Percentiles rank a stretch among this genome's conserved stretches.
Conservation (phyloP, 2,888 invertebrate species). For the Perizoma affinitatum region DNA sequence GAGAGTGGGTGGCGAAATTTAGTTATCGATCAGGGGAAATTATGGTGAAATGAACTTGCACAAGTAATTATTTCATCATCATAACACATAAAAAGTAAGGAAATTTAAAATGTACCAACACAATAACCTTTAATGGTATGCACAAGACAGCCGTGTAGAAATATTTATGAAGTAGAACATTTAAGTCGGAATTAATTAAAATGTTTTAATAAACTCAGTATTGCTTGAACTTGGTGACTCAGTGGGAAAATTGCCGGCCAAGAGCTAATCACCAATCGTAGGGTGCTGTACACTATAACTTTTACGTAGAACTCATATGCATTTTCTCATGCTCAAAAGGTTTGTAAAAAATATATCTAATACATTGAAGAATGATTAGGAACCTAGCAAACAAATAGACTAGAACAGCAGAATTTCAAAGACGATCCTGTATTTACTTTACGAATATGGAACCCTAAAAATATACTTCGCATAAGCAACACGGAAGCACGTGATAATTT, state of each 20-base stretch:
- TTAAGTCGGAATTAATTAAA: neutral
- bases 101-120: neutral
- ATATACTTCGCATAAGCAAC: constrained; percentile 46
- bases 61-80: neutral
- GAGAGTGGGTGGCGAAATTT: constrained; percentile 65
- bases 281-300: neutral
- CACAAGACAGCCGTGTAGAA: too few species aligned
- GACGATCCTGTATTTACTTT: neutral
- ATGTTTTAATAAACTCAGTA: neutral
- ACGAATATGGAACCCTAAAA: constrained; percentile 18
- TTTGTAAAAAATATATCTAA: too few species aligned
- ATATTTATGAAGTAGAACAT: neutral
- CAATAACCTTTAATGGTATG: too few species aligned
- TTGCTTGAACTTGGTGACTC: constrained; percentile 2
- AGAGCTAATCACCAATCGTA: neutral
- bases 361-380: too few species aligned
- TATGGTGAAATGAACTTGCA: constrained; percentile 24
- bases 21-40: constrained; percentile 51
- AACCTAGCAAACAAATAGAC: too few species aligned
- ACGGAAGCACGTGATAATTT: constrained; percentile 53
- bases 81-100: neutral
- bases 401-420: too few species aligned
- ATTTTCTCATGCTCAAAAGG: too few species aligned
- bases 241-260: neutral
- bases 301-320: too few species aligned